A percentile compares a stretch with the other conserved stretches of the same genome.
These are phyloP conservation scores for Parelbella ahira DNA, from an alignment of 2,888 invertebrate genomes.

Conservation along the genomic window DNA sequence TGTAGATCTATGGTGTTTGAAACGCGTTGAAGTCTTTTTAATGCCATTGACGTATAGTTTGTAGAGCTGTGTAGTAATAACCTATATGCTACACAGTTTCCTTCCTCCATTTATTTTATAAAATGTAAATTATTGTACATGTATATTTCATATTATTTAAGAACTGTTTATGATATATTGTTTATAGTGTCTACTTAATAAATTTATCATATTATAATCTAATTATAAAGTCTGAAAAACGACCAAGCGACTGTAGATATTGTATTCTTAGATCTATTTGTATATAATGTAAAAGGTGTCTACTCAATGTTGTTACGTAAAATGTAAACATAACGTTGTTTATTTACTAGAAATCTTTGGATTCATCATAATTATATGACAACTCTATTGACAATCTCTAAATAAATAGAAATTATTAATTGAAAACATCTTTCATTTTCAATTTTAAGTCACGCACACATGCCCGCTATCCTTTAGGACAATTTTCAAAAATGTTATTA, in stretches of 20 bases:
- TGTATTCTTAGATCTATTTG: slow-evolving; percentile 53
- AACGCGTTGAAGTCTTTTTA: slow-evolving; percentile 32
- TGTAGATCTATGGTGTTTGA: neutral
- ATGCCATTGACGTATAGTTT: too few species aligned
- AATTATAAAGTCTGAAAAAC: slow-evolving; percentile 73
- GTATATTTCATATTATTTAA: slow-evolving; percentile 38
- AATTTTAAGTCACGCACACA: too few species aligned
- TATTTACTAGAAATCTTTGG: slow-evolving; percentile 60
- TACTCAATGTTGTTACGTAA: slow-evolving; percentile 57
- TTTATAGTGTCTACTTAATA: slow-evolving; percentile 34
- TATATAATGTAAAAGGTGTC: slow-evolving; percentile 62
- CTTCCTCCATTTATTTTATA: slow-evolving; percentile 10
- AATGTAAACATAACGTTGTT: slow-evolving; percentile 67
- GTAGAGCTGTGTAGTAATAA: too few species aligned
- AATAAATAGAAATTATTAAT: slow-evolving; percentile 68
- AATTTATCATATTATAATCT: slow-evolving; percentile 38
- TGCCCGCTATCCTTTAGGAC: too few species aligned
- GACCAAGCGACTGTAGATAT: slow-evolving; percentile 74
- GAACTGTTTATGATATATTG: slow-evolving; percentile 34
- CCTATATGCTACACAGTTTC: neutral
- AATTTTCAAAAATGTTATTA: too few species aligned
- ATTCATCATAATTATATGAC: slow-evolving; percentile 46
- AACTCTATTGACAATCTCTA: slow-evolving; percentile 57
- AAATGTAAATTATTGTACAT: slow-evolving; percentile 42
- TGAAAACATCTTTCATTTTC: slow-evolving; percentile 45